phyloP scores from a whole-genome alignment of 2,888 invertebrate species.

The Idaea biselata region DNA sequence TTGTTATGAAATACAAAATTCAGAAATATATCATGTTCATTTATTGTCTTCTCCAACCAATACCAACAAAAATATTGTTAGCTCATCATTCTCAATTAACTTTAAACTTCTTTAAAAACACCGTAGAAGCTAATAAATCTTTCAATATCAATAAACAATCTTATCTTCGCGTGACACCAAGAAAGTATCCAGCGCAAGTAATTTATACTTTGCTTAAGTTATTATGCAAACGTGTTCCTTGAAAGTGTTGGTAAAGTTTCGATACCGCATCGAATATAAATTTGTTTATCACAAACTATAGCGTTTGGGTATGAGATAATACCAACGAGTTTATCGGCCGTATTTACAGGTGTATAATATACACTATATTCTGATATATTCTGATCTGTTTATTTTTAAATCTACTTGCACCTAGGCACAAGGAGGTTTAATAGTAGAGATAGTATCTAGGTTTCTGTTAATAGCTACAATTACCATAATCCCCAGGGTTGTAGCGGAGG shows the following conservation, averaged over 20 bases:
- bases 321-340: conserved; percentile 24
- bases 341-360: background rate
- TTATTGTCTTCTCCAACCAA: background rate
- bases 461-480: no score
- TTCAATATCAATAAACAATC: conserved; percentile 1
- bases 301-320: conserved; percentile 46
- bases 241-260: conserved; percentile 7
- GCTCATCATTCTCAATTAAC: background rate
- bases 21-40: no score
- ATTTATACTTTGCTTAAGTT: background rate
- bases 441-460: no score
- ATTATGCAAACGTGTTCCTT: background rate
- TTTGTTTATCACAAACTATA: conserved; percentile 44
- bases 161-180: background rate
- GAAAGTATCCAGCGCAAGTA: conserved; percentile 1
- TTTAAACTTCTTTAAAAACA: background rate
- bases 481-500: no score
- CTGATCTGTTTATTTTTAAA: background rate
- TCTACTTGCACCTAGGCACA: no score
- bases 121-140: background rate
- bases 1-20: no score
- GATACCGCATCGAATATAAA: conserved; percentile 38
- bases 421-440: no score
- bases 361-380: no score
- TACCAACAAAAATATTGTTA: background rate